Evolutionary conservation across 1,140 invertebrate genomes (phyloP), one percentile per base, ranked within the genome.

Genomic region (Zaprionus tsacasi): DNA sequence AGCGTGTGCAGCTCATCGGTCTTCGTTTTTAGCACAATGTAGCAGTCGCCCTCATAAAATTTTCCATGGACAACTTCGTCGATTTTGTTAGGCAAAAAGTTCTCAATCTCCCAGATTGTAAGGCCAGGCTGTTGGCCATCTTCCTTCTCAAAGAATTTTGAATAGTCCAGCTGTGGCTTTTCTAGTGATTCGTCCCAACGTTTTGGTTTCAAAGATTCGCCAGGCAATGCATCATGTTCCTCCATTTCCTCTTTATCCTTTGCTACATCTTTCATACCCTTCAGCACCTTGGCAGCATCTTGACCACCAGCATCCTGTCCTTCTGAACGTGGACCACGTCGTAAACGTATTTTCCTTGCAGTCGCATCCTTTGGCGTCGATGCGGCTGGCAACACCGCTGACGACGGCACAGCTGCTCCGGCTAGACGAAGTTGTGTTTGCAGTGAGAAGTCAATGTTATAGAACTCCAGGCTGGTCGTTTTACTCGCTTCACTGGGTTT

Each of bases 31-130:
- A 99, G 93, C 63, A 99, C 95, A 80, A 99, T 99, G 91, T 99
- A 99, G 93, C 99, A 99, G 93, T 99, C 99, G 13, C 97, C 99
- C 93, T 99, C 98, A 92, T 99, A 99, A 93, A 99, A 99, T 93
- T 99, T 99, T 7, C 99, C 99, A 93, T 99, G 96, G 0, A 97
- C 95, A 11, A 96, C 97, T 94, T 97, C 95, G 69, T 97, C 96
- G 67, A 99, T 96, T 86, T 96, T 96, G 92, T 98, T 99, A 0
- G 99, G 99, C 68, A 99, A 93, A 92, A 99, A 99, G 93, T 99
- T 99, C 93, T 99, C 99, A 70, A 99, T 99, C 94, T 99, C 98
- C 98, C 98, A 99, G 70, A 98, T 96, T 3, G 96, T 96, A 17
- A 99, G 83, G 21, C 97, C 98, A 0, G 96, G 96, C 50, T 96